phyloP scores from a whole-genome alignment of 2,113 vertebrate species.

The Saguinus midas region DNA sequence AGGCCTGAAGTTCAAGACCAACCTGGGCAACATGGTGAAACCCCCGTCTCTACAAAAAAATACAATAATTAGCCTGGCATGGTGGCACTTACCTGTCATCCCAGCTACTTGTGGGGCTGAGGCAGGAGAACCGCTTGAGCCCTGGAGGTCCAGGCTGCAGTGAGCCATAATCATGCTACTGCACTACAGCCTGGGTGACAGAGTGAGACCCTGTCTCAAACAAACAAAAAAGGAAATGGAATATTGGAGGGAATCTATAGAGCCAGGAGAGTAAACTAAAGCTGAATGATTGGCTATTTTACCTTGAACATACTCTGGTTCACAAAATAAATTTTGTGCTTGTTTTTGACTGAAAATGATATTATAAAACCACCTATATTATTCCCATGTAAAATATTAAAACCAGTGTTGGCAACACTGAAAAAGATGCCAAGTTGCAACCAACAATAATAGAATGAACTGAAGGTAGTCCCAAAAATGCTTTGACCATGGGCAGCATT shows the following conservation, averaged over 20 bases:
- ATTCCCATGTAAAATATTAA: neutral
- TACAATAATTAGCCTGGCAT: too few relatives aligned
- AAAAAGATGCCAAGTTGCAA: neutral
- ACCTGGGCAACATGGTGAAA: too few relatives aligned
- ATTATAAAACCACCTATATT: neutral
- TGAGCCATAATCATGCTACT: neutral
- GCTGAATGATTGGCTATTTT: conserved; percentile 4
- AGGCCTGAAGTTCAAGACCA: too few relatives aligned
- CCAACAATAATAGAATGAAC: neutral
- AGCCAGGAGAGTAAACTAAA: neutral
- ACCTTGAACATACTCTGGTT: conserved; percentile 9
- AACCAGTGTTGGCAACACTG: neutral
- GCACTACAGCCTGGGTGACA: neutral
- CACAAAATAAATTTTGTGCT: conserved; percentile 36
- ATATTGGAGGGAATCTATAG: neutral
- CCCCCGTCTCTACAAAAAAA: too few relatives aligned
- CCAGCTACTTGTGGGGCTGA: too few relatives aligned
- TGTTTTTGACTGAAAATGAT: conserved; percentile 50
- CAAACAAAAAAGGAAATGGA: neutral
- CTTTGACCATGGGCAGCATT: neutral
- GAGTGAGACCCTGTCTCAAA: neutral
- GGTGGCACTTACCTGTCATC: too few relatives aligned
- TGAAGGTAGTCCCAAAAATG: conserved; percentile 12
- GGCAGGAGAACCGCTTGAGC: too few relatives aligned
- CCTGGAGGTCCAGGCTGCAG: too few relatives aligned